A percentile compares a stretch with the other conserved stretches of the same genome.
Evolutionary conservation across 2,113 vertebrate species (phyloP).

Genomic region (Perccottus glenii): DNA sequence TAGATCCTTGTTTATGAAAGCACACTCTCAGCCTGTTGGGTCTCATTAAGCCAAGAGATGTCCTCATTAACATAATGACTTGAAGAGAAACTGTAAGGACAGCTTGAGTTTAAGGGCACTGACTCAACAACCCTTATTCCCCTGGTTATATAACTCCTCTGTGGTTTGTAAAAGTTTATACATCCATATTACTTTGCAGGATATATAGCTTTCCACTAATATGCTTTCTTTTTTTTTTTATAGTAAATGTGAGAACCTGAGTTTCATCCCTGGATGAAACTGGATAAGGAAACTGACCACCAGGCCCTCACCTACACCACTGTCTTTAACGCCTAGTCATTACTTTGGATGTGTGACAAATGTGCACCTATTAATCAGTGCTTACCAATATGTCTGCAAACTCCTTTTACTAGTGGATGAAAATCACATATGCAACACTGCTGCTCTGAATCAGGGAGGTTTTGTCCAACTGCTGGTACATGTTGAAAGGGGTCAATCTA

Average conservation of each 20-base stretch:
- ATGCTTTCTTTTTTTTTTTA: slow-evolving; percentile 67
- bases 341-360: slow-evolving; percentile 69
- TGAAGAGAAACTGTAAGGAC: slow-evolving; percentile 28
- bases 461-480: slow-evolving; percentile 7
- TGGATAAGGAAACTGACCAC: slow-evolving; percentile 60
- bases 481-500: slow-evolving; percentile 31
- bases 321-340: slow-evolving; percentile 66
- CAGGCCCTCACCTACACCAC: slow-evolving; percentile 64
- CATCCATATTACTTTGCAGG: slow-evolving; percentile 51
- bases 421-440: slow-evolving; percentile 57
- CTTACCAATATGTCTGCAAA: slow-evolving; percentile 65
- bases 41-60: slow-evolving; percentile 56
- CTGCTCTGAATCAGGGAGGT: slow-evolving; percentile 36
- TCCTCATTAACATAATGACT: slow-evolving; percentile 53
- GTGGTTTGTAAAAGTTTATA: slow-evolving; percentile 59
- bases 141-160: slow-evolving; percentile 53
- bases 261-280: slow-evolving; percentile 67
- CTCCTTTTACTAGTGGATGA: slow-evolving; percentile 56
- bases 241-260: slow-evolving; percentile 83
- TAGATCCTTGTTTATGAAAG: slow-evolving; percentile 20
- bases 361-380: slow-evolving; percentile 58
- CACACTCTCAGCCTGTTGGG: slow-evolving; percentile 36
- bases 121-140: slow-evolving; percentile 36
- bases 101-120: slow-evolving; percentile 34
- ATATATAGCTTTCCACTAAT: slow-evolving; percentile 58